Conservation (phyloP, 2,797 vertebrate genomes). For the Falco peregrinus region DNA sequence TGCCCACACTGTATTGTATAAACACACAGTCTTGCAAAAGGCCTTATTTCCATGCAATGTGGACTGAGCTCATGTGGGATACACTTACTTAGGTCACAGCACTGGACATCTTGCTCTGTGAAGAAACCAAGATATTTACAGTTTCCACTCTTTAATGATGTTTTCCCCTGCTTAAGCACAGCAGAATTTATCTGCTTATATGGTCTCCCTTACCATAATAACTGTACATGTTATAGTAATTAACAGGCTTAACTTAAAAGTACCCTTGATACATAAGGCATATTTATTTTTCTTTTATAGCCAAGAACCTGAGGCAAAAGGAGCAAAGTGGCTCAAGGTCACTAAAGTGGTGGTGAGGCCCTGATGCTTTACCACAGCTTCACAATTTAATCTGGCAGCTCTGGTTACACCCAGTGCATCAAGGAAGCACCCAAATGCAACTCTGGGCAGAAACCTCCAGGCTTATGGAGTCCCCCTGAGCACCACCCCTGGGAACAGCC, state of each 20-base stretch:
- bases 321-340: neutral
- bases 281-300: neutral
- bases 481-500: neutral
- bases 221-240: neutral
- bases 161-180: neutral
- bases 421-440: neutral
- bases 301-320: neutral
- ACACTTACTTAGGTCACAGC: constrained; percentile 1
- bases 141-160: neutral
- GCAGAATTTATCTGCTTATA: neutral
- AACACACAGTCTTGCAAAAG: constrained; percentile 28
- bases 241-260: neutral
- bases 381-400: neutral
- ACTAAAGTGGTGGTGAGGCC: neutral
- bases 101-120: neutral
- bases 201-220: neutral
- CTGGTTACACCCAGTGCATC: neutral
- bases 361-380: neutral
- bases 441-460: neutral
- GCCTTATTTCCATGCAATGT: constrained; percentile 21
- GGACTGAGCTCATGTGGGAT: neutral
- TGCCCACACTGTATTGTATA: accelerated
- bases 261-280: neutral
- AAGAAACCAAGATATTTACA: neutral
- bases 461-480: neutral